Conservation (phyloP, 2,797 vertebrate genomes). For the Pogonophryne albipinna region DNA sequence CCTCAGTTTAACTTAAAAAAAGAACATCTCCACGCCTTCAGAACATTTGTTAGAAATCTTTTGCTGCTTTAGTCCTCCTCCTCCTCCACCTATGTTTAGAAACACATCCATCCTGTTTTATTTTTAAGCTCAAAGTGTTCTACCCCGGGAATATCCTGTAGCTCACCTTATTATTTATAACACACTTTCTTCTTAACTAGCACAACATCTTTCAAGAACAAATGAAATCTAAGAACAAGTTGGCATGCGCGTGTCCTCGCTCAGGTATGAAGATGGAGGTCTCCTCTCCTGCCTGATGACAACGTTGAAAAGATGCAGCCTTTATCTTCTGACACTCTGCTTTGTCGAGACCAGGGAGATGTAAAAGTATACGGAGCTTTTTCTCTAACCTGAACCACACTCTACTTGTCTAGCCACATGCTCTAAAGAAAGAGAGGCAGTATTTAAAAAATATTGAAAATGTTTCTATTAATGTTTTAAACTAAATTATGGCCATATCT, state of each 20-base stretch:
- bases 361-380: slow-evolving; percentile 17
- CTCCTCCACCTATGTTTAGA: slow-evolving; percentile 24
- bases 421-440: too few species aligned
- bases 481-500: too few species aligned
- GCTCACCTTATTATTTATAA: slow-evolving; percentile 21
- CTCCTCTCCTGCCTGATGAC: slow-evolving; percentile 56
- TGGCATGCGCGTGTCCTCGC: slow-evolving; percentile 33
- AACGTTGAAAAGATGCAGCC: slow-evolving; percentile 65
- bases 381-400: not conserved
- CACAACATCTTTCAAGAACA: slow-evolving; percentile 40
- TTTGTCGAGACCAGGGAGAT: slow-evolving; percentile 22
- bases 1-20: too few species aligned
- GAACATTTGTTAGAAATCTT: slow-evolving; percentile 25
- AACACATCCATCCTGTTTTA: not conserved
- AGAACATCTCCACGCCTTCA: not conserved
- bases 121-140: slow-evolving; percentile 28
- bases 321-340: slow-evolving; percentile 40
- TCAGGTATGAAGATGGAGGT: slow-evolving; percentile 41
- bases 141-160: slow-evolving; percentile 12
- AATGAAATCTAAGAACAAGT: slow-evolving; percentile 61
- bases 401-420: not conserved
- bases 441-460: too few species aligned
- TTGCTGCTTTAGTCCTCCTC: slow-evolving; percentile 2
- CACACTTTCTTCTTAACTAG: slow-evolving; percentile 29
- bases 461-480: too few species aligned